Evolutionary conservation across 2,797 vertebrate species (phyloP).

Genomic region (Acanthiza pusilla): DNA sequence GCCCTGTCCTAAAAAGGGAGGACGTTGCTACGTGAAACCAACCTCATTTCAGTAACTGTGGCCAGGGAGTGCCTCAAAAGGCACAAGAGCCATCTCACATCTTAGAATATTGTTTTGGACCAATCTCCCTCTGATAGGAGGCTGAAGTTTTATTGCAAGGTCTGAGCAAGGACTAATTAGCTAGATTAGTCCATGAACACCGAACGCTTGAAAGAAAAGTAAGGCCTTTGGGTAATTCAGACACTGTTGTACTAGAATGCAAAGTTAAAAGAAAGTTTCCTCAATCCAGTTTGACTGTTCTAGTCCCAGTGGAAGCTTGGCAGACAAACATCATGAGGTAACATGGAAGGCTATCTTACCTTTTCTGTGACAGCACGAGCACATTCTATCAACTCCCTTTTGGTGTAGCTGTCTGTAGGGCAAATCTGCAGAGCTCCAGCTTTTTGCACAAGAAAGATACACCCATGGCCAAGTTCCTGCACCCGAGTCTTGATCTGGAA

Average conservation of each 20-base stretch:
- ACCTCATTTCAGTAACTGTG: neutral
- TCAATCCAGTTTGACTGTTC: neutral
- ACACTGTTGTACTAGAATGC: neutral
- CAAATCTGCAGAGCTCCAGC: constrained; percentile 93
- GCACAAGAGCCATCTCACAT: neutral
- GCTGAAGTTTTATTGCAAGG: neutral
- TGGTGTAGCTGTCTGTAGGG: constrained; percentile 92
- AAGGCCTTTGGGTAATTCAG: neutral
- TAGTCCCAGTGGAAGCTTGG: neutral
- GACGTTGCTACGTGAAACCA: neutral
- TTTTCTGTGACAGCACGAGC: constrained; percentile 94
- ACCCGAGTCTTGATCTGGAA: constrained; percentile 93
- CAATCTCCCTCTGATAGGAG: neutral
- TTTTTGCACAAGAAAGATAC: constrained; percentile 98
- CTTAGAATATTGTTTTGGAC: neutral
- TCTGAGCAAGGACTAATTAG: neutral
- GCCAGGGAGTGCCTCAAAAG: neutral
- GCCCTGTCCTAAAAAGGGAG: neutral
- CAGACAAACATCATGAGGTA: accelerated
- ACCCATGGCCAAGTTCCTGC: constrained; percentile 95
- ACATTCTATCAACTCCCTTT: constrained; percentile 94
- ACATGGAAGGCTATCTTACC: constrained; percentile 67
- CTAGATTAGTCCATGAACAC: neutral
- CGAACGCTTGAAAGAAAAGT: neutral
- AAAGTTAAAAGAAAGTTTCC: neutral